Percentiles rank a stretch among this genome's conserved stretches.
These are phyloP conservation scores for Acromyrmex heyeri DNA, from an alignment of 1,140 invertebrate genomes.

Conservation along the genomic window DNA sequence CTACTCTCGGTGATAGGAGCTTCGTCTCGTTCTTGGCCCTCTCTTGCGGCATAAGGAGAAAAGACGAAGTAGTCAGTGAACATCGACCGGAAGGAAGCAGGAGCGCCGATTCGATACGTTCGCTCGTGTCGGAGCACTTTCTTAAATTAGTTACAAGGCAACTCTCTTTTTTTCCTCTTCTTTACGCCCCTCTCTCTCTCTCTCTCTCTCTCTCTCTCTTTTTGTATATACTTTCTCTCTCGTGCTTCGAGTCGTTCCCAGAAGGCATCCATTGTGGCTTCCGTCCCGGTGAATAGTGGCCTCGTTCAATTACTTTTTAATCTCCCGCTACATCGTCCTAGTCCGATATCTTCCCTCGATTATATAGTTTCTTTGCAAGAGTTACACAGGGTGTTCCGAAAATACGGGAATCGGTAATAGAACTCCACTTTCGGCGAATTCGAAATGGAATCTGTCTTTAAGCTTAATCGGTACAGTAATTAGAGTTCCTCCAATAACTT, in stretches of 20 bases:
- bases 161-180: constrained; percentile 32
- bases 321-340: constrained; percentile 57
- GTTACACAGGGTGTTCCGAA: constrained; percentile 42
- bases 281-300: constrained; percentile 54
- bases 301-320: constrained; percentile 63
- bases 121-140: constrained; percentile 69
- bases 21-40: constrained; percentile 3
- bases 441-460: constrained; percentile 19
- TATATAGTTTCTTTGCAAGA: constrained; percentile 47
- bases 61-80: constrained; percentile 48
- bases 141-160: constrained; percentile 75
- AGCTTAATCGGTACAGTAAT: constrained; percentile 35
- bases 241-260: constrained; percentile 28
- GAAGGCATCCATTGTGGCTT: constrained; percentile 62
- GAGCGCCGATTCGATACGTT: constrained; percentile 69
- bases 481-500: constrained; percentile 42
- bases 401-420: constrained; percentile 3
- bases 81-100: constrained; percentile 57
- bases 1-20: constrained; percentile 64
- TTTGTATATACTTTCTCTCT: background rate
- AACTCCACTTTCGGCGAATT: constrained; percentile 28
- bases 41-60: constrained; percentile 8
- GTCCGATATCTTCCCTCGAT: constrained; percentile 52
- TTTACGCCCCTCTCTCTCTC: constrained; percentile 2
- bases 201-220: no score